Conservation (phyloP, 2,113 vertebrate genomes). For the Anarhynchus alexandrinus region DNA sequence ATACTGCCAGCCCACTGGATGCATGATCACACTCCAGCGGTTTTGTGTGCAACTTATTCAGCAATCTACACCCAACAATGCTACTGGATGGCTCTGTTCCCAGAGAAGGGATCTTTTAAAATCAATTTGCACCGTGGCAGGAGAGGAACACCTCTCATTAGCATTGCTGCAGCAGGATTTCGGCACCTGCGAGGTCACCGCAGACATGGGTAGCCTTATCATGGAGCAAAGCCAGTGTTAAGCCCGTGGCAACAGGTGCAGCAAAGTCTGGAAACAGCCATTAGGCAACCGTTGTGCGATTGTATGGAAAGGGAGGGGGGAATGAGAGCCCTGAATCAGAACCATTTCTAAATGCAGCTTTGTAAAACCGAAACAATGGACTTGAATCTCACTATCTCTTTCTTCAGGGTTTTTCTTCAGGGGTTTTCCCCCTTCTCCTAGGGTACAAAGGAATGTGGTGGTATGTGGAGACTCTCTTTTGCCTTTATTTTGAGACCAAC, state of each 20-base stretch:
- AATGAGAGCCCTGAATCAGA: not conserved
- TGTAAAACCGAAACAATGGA: not conserved
- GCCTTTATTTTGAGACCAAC: not conserved
- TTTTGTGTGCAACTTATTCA: not conserved
- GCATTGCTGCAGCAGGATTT: not conserved
- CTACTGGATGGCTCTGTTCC: not conserved
- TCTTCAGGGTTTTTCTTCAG: not conserved
- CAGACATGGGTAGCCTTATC: not conserved
- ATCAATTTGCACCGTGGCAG: not conserved
- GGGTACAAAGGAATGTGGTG: not conserved
- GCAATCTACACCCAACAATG: accelerated
- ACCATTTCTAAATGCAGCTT: not conserved
- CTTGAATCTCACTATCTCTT: not conserved
- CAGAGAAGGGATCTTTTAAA: not conserved
- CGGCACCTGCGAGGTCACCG: not conserved
- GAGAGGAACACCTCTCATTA: not conserved
- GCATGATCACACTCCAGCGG: not conserved
- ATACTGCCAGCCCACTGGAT: not conserved
- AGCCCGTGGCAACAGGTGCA: not conserved
- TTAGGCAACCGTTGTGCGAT: accelerated
- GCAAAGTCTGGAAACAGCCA: not conserved
- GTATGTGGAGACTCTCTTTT: not conserved
- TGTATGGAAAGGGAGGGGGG: not conserved
- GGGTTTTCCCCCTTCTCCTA: not conserved
- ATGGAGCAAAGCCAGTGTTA: not conserved